Percentiles rank a stretch among this genome's conserved stretches.
Conservation (phyloP, 2,797 vertebrate species). For the Furcifer pardalis region DNA sequence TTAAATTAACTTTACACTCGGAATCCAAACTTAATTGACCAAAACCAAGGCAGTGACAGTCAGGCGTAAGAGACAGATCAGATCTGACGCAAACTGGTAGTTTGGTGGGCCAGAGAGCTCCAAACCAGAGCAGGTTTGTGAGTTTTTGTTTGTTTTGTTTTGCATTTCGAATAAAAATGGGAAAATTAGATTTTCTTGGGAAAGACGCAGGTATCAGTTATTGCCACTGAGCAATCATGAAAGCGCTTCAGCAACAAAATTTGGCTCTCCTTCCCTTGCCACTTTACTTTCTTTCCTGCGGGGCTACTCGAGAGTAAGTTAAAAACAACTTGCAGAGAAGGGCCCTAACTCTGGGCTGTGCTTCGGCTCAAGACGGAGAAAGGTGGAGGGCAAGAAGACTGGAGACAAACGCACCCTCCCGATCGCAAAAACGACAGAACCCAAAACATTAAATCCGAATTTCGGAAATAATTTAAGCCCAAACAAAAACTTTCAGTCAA, state of each 20-base stretch:
- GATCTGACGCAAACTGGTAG: too few relatives aligned
- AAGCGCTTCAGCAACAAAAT: not conserved
- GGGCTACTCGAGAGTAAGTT: not conserved
- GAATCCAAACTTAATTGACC: not conserved
- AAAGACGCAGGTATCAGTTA: not conserved
- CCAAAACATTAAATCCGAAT: conserved; percentile 72
- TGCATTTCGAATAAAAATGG: not conserved
- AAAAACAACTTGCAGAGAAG: not conserved
- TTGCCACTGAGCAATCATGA: not conserved
- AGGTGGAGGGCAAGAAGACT: rapidly evolving
- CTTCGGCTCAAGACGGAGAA: not conserved
- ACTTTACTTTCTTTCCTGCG: too few relatives aligned
- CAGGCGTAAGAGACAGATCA: too few relatives aligned
- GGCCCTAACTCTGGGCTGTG: not conserved
- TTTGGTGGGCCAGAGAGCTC: too few relatives aligned
- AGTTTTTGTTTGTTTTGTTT: too few relatives aligned
- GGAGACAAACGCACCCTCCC: not conserved
- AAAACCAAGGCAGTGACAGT: not conserved
- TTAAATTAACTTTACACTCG: not conserved
- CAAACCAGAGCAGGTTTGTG: not conserved
- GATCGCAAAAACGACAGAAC: conserved; percentile 41
- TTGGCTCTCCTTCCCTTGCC: too few relatives aligned
- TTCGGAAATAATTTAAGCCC: conserved; percentile 23
- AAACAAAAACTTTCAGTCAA: too few relatives aligned
- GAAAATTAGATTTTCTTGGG: not conserved